Evolutionary conservation across 2,113 vertebrate genomes (phyloP), one percentile per base, ranked within the genome.

Genomic region (Rhynchomys soricoides): DNA sequence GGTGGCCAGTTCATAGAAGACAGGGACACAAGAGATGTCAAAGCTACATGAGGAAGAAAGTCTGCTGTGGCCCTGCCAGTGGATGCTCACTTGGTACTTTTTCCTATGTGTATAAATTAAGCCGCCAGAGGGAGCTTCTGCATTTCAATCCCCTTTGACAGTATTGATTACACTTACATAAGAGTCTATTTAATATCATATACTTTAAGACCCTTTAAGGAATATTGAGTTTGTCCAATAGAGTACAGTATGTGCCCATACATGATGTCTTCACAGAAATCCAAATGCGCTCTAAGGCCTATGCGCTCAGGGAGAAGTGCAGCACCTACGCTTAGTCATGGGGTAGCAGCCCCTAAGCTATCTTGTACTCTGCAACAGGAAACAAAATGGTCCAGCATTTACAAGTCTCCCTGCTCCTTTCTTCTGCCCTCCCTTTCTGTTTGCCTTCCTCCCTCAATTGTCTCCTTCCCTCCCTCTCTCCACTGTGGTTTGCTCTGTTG

Each of bases 111-210:
- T 89, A 79, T 77, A 66, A 71, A 31, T 57, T 52, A n/a, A n/a
- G 70, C 98, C 98, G 98, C 97, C 24, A 98, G 98, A 98, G 98
- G 98, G 98, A 96, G 98, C 95, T 83, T 96, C 70, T 96, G 83
- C 5, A 95, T 97, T 95, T 96, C 95, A 73, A 3, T 96, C 94
- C n/a, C 55, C 43, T 37, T 86, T 59, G 55, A 57, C 71, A 89
- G 40, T 55, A 62, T 70, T 97, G 19, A 90, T 91, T 89, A 89
- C 70, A 86, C 19, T 55, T 68, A 50, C 3, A 11, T 17, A 24
- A 62, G 62, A 2, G 2, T 66, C 16, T 45, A 66, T 59, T 91
- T 62, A 45, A 92, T 81, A 87, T 64, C 34, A 82, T 40, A 86
- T 77, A 48, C 29, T 12, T 78, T 6, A 43, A 43, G n/a, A 83